phyloP scores from a whole-genome alignment of 1,140 invertebrate genomes.

The Leptoteleia sp. region DNA sequence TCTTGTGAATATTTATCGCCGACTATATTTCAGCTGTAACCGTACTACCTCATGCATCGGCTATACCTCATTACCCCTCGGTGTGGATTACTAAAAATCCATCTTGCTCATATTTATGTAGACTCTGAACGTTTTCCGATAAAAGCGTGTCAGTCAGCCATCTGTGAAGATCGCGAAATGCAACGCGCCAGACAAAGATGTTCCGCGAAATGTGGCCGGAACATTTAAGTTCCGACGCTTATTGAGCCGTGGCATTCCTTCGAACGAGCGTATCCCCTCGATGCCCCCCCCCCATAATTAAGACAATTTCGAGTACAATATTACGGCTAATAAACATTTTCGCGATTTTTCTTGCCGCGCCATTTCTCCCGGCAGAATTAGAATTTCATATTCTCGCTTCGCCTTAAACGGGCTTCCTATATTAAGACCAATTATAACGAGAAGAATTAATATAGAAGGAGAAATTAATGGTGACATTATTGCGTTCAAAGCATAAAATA shows the following conservation, averaged over 20 bases:
- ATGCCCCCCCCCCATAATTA: too few relatives aligned
- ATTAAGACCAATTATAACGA: too few relatives aligned
- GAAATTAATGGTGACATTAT: too few relatives aligned
- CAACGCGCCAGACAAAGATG: conserved; percentile 28
- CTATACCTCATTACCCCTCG: conserved; percentile 60
- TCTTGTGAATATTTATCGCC: conserved; percentile 50
- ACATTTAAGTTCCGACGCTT: conserved; percentile 17
- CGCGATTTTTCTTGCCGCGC: too few relatives aligned
- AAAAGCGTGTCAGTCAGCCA: conserved; percentile 54
- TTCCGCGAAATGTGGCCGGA: background rate
- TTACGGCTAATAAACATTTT: too few relatives aligned
- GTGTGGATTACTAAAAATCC: conserved; percentile 58
- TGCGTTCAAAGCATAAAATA: too few relatives aligned
- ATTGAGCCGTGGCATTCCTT: background rate
- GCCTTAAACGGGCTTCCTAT: too few relatives aligned
- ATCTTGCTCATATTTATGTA: conserved; percentile 62
- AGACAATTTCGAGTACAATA: too few relatives aligned
- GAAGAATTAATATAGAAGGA: too few relatives aligned
- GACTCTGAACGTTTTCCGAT: conserved; percentile 65
- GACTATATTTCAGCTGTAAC: conserved; percentile 51
- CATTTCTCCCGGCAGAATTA: too few relatives aligned
- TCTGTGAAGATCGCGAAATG: conserved; percentile 41
- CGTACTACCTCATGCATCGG: conserved; percentile 37
- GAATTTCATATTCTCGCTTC: too few relatives aligned
- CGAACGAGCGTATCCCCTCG: too few relatives aligned